phyloP scores from a whole-genome alignment of 30 jellyfish, hydroid and myxozoan genomes.

The Pelagia noctiluca region DNA sequence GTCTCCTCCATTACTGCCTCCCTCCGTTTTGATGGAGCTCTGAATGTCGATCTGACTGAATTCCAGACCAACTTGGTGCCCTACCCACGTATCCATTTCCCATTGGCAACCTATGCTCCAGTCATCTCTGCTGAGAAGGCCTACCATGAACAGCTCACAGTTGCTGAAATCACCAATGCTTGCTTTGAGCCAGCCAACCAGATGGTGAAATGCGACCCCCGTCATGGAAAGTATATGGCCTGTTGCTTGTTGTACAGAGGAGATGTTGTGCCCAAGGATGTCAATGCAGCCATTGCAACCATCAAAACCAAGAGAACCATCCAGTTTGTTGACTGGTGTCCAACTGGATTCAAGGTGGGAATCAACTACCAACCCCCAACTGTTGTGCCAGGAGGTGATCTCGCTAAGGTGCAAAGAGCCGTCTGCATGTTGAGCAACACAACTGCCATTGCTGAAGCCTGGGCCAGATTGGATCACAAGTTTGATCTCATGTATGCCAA shows the following conservation, averaged over 20 bases:
- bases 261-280: conserved; percentile 98
- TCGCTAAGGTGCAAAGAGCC: conserved; percentile 93
- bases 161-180: conserved; percentile 91
- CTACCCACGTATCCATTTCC: no score
- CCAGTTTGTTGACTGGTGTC: conserved; percentile 97
- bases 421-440: conserved; percentile 98
- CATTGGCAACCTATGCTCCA: conserved; percentile 91
- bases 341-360: no score
- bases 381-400: conserved; percentile 96
- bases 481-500: conserved; percentile 91
- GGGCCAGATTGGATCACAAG: conserved; percentile 96
- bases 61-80: conserved; percentile 95
- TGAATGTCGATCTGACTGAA: conserved; percentile 93
- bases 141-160: conserved; percentile 92
- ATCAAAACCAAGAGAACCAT: conserved; percentile 94
- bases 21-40: conserved; percentile 86
- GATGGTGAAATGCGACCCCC: conserved; percentile 96
- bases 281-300: conserved; percentile 91
- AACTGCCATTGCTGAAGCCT: conserved; percentile 96
- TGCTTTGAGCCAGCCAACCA: conserved; percentile 97
- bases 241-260: conserved; percentile 96
- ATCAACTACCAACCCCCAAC: conserved; percentile 97
- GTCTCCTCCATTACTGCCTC: conserved; percentile 90
- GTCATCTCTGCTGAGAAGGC: no score
- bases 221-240: conserved; percentile 96